Percentiles rank a stretch among this genome's conserved stretches.
Conservation (phyloP, 2,113 vertebrate genomes). For the Neoarius graeffei region DNA sequence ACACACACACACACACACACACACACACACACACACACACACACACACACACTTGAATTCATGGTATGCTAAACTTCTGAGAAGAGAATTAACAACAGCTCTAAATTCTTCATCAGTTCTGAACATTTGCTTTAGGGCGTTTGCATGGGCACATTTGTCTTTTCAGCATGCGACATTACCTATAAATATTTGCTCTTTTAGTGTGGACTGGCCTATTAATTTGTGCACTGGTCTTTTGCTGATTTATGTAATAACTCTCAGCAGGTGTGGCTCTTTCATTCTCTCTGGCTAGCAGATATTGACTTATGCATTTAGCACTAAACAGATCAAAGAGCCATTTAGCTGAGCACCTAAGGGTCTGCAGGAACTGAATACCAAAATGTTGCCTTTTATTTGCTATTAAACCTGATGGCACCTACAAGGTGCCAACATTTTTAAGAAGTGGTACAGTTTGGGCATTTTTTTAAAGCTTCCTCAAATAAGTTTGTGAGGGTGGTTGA, state of each 20-base stretch:
- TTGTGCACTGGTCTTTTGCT: slow-evolving; percentile 4
- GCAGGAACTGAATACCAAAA: not conserved
- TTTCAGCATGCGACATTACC: slow-evolving; percentile 9
- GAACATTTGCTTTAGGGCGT: not conserved
- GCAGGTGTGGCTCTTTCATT: not conserved
- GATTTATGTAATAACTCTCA: slow-evolving; percentile 19
- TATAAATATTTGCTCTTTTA: slow-evolving; percentile 19
- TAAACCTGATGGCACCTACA: not conserved
- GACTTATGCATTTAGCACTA: not conserved
- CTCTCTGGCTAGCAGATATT: not conserved
- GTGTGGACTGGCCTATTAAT: not conserved
- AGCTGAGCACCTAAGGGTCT: not conserved
- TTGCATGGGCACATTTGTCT: not conserved
- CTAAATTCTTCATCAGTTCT: slow-evolving; percentile 25
- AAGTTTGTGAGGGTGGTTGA: too few species aligned
- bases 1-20: too few species aligned
- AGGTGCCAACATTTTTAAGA: not conserved
- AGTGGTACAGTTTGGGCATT: not conserved
- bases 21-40: not conserved
- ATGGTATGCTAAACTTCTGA: not conserved
- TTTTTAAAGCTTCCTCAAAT: too few species aligned
- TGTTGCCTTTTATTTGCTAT: not conserved
- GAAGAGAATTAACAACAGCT: not conserved
- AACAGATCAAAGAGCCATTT: not conserved
- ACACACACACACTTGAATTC: not conserved